phyloP scores from a whole-genome alignment of 2,888 invertebrate species.

The Diaprepes abbreviatus region DNA sequence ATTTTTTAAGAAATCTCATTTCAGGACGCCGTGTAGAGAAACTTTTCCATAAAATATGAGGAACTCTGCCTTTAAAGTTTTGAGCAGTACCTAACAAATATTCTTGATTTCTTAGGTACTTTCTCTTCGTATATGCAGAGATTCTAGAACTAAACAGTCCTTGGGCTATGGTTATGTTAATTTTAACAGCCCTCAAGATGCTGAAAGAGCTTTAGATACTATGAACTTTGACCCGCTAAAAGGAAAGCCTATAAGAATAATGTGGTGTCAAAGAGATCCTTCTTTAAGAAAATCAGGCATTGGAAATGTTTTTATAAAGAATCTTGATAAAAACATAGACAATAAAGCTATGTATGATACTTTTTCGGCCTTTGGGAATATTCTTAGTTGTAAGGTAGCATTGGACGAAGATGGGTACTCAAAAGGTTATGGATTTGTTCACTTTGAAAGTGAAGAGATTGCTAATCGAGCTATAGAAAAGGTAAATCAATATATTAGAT shows the following conservation, averaged over 20 bases:
- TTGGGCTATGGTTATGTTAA: slow-evolving; percentile 99
- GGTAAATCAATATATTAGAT: slow-evolving; percentile 86
- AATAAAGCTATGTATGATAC: slow-evolving; percentile 99
- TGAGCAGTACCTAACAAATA: too few relatives aligned
- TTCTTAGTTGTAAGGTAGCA: slow-evolving; percentile 97
- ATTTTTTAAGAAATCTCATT: too few relatives aligned
- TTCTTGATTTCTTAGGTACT: slow-evolving; percentile 76
- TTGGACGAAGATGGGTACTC: slow-evolving; percentile 94
- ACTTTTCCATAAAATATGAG: too few relatives aligned
- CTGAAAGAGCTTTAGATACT: slow-evolving; percentile 98
- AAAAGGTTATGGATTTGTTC: slow-evolving; percentile 97
- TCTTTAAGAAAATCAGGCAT: slow-evolving; percentile 97
- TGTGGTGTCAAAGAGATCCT: slow-evolving; percentile 99
- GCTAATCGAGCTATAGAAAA: slow-evolving; percentile 94
- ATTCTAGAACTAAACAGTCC: slow-evolving; percentile 96
- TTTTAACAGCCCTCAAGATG: slow-evolving; percentile 98
- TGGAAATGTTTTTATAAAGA: slow-evolving; percentile 99
- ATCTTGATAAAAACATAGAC: slow-evolving; percentile 97
- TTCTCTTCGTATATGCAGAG: slow-evolving; percentile 98
- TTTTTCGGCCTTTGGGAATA: slow-evolving; percentile 98
- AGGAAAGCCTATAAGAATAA: slow-evolving; percentile 97
- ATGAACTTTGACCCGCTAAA: slow-evolving; percentile 99
- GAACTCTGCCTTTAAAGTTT: too few relatives aligned
- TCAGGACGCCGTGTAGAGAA: too few relatives aligned
- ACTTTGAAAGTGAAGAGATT: slow-evolving; percentile 98